Conservation (phyloP, 2,113 vertebrate genomes). For the Hylia prasina region DNA sequence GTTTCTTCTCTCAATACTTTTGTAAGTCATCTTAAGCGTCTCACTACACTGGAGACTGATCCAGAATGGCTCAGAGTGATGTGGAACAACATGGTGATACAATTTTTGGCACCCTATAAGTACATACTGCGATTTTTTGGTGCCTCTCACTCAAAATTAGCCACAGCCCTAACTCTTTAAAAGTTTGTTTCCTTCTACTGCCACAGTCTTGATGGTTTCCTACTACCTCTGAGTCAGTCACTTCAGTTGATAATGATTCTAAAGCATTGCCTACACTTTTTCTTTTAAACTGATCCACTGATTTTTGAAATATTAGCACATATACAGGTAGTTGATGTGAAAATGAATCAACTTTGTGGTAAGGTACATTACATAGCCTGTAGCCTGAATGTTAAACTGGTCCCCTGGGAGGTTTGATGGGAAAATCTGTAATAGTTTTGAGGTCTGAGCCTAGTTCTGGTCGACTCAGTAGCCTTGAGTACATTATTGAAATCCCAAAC, state of each 20-base stretch:
- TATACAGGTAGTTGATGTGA: background rate
- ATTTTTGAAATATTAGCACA: constrained; percentile 17
- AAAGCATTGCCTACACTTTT: background rate
- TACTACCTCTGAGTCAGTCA: background rate
- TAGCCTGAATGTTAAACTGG: background rate
- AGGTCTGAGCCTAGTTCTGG: background rate
- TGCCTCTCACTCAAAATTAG: background rate
- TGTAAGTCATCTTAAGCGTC: background rate
- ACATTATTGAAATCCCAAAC: background rate
- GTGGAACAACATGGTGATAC: background rate
- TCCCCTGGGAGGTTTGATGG: background rate
- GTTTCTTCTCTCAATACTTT: background rate
- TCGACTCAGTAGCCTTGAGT: background rate
- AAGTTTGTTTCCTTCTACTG: background rate
- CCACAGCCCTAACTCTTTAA: background rate
- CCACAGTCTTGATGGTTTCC: background rate
- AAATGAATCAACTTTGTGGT: background rate
- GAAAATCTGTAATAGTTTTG: background rate
- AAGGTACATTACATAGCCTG: background rate
- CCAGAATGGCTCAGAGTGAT: background rate
- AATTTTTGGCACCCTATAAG: background rate
- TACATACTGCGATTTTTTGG: background rate
- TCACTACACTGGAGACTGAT: background rate
- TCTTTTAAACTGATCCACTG: background rate
- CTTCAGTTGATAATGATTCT: background rate